Evolutionary conservation across 2,888 invertebrate species (phyloP), one percentile per base, ranked within the genome.

Genomic region (Tuta absoluta): DNA sequence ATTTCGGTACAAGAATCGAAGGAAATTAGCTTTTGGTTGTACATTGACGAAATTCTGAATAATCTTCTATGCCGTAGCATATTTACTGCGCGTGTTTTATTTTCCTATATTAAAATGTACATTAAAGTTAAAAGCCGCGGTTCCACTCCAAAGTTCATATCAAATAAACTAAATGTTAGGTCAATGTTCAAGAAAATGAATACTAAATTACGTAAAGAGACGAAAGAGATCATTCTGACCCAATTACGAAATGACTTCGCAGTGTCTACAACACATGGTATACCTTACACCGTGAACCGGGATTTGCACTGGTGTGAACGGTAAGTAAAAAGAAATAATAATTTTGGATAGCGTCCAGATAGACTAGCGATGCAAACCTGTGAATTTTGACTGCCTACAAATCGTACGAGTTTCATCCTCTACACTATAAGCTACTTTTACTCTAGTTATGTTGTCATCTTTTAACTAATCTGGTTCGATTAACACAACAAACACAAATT

Each of bases 261-360:
- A 72, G 82, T 70, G 76, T 84, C 79, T 48, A 85, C 87, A 33
- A 87, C 84, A 63, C 89, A 89, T 69, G 89, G 89, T 0, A 68
- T 89, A 48, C 73, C 85, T 37, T 85, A 89, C 73, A 80, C 84
- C 59, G 82, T 80, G 58, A 80, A 89, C 68, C 71, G 72, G 49
- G 75, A 82, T 23, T 76, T 86, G 76, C 84, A 87, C 78, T 86
- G 82, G 79, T 71, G 77, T 63, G 89, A 88, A 68, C 87, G 86
- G 90, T 88, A 75, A 70, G 65, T 64, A 1, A n/a, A 45, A 23
- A 24, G n/a, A n/a, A n/a, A n/a, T n/a, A n/a, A n/a, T n/a, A n/a
- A n/a, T n/a, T n/a, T n/a, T n/a, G n/a, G n/a, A n/a, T n/a, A n/a
- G n/a, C n/a, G n/a, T 37, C 37, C 37, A 37, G 37, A 12, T 5